A percentile compares a stretch with the other conserved stretches of the same genome.
These are phyloP conservation scores for Karalla daura DNA, from an alignment of 2,797 vertebrate genomes.

Conservation along the genomic window DNA sequence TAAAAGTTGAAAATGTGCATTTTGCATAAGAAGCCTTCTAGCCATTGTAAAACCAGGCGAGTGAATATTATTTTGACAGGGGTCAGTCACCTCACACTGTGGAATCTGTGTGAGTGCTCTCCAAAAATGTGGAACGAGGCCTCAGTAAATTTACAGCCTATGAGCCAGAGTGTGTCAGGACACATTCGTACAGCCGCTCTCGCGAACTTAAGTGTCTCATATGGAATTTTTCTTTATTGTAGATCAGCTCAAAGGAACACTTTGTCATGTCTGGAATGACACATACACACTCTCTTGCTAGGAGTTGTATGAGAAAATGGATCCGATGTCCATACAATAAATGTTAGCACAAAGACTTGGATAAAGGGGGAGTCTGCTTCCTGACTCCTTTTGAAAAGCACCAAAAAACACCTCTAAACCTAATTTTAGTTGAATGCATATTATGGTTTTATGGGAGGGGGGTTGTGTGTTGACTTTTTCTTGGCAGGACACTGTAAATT, in stretches of 20 bases:
- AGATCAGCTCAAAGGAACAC: not conserved
- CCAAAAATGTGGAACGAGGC: constrained; percentile 27
- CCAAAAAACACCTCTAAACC: not conserved
- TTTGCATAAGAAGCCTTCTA: not conserved
- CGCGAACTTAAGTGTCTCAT: not conserved
- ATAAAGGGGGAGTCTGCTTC: not conserved
- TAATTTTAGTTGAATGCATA: not conserved
- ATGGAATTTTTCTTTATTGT: not conserved
- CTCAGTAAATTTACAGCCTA: constrained; percentile 1
- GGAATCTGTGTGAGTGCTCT: constrained; percentile 34
- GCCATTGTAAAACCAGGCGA: constrained; percentile 14
- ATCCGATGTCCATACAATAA: not conserved
- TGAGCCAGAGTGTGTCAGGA: constrained; percentile 6
- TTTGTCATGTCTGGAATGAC: not conserved
- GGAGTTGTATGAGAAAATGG: not conserved
- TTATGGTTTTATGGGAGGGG: not conserved
- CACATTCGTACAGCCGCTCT: not conserved
- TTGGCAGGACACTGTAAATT: not conserved
- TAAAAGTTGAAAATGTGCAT: not conserved
- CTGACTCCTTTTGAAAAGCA: not conserved
- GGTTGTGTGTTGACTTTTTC: not conserved
- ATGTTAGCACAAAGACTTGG: not conserved
- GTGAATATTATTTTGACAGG: constrained; percentile 36
- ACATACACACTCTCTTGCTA: not conserved
- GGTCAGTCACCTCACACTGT: constrained; percentile 21